Evolutionary conservation across 2,888 invertebrate genomes (phyloP).

Genomic region (Pheosia gnoma): DNA sequence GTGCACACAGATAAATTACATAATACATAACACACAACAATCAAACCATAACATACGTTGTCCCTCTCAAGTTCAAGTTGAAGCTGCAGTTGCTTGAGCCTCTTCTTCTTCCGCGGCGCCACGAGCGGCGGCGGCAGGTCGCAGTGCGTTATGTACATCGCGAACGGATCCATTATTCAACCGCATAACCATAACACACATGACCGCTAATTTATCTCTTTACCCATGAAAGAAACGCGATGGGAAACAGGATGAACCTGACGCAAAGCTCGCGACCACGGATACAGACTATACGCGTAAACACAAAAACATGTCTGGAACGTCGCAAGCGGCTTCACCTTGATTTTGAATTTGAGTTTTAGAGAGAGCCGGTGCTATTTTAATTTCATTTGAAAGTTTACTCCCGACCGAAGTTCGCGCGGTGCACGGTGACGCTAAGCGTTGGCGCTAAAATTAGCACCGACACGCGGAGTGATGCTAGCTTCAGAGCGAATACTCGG

Average conservation of each 20-base stretch:
- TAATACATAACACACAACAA: conserved; percentile 35
- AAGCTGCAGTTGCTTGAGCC: conserved; percentile 70
- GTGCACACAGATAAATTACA: conserved; percentile 38
- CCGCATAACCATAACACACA: conserved; percentile 39
- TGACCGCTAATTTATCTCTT: conserved; percentile 49
- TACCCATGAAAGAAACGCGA: conserved; percentile 44
- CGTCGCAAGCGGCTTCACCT: conserved; percentile 77
- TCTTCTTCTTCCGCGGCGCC: conserved; percentile 75
- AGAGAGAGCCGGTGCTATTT: conserved; percentile 75
- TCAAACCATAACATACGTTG: conserved; percentile 44
- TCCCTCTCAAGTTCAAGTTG: conserved; percentile 67
- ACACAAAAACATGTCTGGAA: conserved; percentile 74
- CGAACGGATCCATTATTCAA: conserved; percentile 71
- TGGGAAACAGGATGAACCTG: conserved; percentile 60
- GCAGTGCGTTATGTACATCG: conserved; percentile 74
- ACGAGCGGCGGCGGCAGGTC: conserved; percentile 74
- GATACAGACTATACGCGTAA: conserved; percentile 59
- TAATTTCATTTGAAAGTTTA: conserved; percentile 73
- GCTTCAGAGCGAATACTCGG: conserved; percentile 32
- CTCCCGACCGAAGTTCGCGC: conserved; percentile 77
- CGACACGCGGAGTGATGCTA: conserved; percentile 40
- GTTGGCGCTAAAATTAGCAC: conserved; percentile 62
- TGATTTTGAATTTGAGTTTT: conserved; percentile 81
- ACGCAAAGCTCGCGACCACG: conserved; percentile 57
- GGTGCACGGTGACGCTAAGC: conserved; percentile 57